Percentiles rank a stretch among this genome's conserved stretches.
Conservation (phyloP, 2,113 vertebrate genomes). For the Zingel zingel region DNA sequence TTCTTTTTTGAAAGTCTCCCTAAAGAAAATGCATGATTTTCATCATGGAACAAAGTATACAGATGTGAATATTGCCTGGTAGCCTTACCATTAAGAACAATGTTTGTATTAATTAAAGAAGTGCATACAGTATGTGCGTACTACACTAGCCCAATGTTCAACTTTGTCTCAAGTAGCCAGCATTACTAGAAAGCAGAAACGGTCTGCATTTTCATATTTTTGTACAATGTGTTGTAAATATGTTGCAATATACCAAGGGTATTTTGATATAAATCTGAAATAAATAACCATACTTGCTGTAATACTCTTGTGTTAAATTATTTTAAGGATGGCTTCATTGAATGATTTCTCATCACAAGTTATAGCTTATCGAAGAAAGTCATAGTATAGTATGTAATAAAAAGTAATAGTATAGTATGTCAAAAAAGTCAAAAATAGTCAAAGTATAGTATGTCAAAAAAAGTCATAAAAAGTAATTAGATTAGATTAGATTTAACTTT, state of each 20-base stretch:
- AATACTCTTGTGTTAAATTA: too few relatives aligned
- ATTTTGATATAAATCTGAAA: conserved; percentile 86
- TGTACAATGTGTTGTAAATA: conserved; percentile 88
- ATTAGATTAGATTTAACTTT: too few relatives aligned
- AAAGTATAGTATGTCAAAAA: too few relatives aligned
- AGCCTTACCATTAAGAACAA: conserved; percentile 26
- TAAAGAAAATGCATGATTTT: conserved; percentile 56
- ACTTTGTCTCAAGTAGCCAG: conserved; percentile 38
- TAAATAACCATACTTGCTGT: conserved; percentile 78
- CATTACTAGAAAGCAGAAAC: conserved; percentile 42
- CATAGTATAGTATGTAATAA: too few relatives aligned
- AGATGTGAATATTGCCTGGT: conserved; percentile 55
- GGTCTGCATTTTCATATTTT: conserved; percentile 75
- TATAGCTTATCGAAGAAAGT: too few relatives aligned
- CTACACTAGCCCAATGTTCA: conserved; percentile 18
- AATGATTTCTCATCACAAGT: too few relatives aligned
- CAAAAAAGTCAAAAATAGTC: too few relatives aligned
- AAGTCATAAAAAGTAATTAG: too few relatives aligned
- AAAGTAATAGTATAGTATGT: too few relatives aligned
- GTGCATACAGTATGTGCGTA: background rate
- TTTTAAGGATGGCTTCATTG: too few relatives aligned
- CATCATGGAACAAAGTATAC: conserved; percentile 26
- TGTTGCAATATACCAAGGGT: conserved; percentile 76
- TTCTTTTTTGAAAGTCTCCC: conserved; percentile 55
- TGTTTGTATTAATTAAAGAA: conserved; percentile 34